Evolutionary conservation across 2,888 invertebrate species (phyloP), one percentile per base, ranked within the genome.

Genomic region (Autographa pulchrina): DNA sequence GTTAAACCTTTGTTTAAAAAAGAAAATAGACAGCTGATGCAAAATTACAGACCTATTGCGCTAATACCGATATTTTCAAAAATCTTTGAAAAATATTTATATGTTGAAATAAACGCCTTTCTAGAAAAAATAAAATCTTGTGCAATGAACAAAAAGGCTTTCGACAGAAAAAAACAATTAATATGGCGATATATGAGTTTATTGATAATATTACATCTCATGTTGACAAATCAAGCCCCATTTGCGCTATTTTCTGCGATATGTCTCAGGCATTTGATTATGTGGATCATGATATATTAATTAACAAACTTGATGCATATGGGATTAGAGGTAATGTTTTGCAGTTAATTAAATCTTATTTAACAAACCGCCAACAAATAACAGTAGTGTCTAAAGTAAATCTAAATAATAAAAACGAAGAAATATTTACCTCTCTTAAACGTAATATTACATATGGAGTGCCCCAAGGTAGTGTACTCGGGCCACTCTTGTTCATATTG

Each of bases 131-230:
- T n/a, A n/a, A n/a, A n/a, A n/a, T n/a, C n/a, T n/a, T n/a, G n/a
- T n/a, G n/a, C n/a, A n/a, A n/a, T n/a, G n/a, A n/a, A n/a, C n/a
- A n/a, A n/a, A n/a, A n/a, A n/a, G n/a, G n/a, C n/a, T n/a, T n/a
- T n/a, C 31, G 64, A 4, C 14, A 64, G n/a, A 56, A 56, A 9
- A 64, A 38, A 38, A 64, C 18, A 6, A 64, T 64, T 35, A 64
- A 64, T 56, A 64, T 64, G 64, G 64, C 64, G 13, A 38, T 64
- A 32, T 56, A 64, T 38, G 54, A 38, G 6, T 56, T 64, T 14
- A 32, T 32, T 32, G 32, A 32, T 5, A 32, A 32, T 32, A 32
- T 35, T 64, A 35, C 8, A 38, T 18, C 35, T 14, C 54, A 14
- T 54, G 4, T 35, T 64, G 20, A 35, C n/a, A 56, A 64, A 56